Evolutionary conservation across 2,113 vertebrate species (phyloP), one percentile per base, ranked within the genome.

Genomic region (Takifugu bimaculatus): DNA sequence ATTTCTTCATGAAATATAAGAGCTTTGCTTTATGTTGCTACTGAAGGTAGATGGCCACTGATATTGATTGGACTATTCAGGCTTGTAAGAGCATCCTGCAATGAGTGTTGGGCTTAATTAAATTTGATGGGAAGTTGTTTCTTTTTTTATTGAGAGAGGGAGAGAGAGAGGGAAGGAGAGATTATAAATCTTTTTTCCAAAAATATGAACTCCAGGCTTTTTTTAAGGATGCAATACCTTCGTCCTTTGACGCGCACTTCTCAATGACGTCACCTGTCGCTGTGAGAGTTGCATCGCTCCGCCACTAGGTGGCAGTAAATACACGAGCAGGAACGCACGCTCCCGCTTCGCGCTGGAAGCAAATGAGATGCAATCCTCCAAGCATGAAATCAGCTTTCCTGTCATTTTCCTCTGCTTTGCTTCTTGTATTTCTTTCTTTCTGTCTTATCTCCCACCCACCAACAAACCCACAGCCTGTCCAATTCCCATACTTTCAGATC

Each of bases 341-440:
- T 2, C 15, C n/a, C 57, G 48, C 12, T 60, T 32, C 1, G 0
- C 5, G 6, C 71, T 58, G 57, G 20, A 65, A 72, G 75, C 68
- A 81, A 88, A 88, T 86, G 70, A 86, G 75, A 88, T 82, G 81
- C 86, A 85, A 83, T 83, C 82, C 77, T 64, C 71, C 50, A 65
- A 85, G 86, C 86, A 85, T 85, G 82, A 86, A 89, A 88, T 87
- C 85, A 81, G 80, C 77, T 88, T 81, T 83, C 75, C 75, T 81
- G 66, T 75, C 85, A 77, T 87, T 88, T 26, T 88, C 44, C 71
- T 67, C 78, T 72, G 75, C 65, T 70, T 77, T 66, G 27, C 55
- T 50, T 79, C 62, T 71, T 66, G 51, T 68, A 45, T 54, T 29
- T 60, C 70, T 62, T 55, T 73, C 70, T 65, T 52, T 73, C 61